Conservation (phyloP, 1,140 invertebrate species). For the Drosophila sp. region DNA sequence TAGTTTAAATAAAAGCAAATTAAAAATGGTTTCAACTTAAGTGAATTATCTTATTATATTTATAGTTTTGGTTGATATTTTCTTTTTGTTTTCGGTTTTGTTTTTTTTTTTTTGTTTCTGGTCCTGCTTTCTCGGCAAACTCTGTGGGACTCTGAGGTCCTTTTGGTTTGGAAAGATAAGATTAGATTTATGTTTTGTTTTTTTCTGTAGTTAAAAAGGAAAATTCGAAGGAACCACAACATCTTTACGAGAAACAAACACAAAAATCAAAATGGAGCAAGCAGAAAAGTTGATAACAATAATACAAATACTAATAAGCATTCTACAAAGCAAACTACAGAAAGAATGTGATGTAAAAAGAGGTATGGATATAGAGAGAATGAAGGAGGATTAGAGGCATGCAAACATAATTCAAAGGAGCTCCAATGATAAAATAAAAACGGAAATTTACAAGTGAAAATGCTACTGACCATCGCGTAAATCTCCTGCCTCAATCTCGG, state of each 20-base stretch:
- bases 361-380: not conserved
- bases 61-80: slow-evolving; percentile 11
- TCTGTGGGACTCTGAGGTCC: slow-evolving; percentile 55
- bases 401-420: slow-evolving; percentile 35
- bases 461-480: slow-evolving; percentile 91
- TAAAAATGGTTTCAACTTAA: slow-evolving; percentile 8
- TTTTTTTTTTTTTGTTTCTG: slow-evolving; percentile 43
- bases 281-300: slow-evolving; percentile 35
- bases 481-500: slow-evolving; percentile 97
- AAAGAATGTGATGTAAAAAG: slow-evolving; percentile 16
- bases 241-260: slow-evolving; percentile 66
- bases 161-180: slow-evolving; percentile 40
- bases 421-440: slow-evolving; percentile 39
- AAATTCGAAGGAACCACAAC: slow-evolving; percentile 73
- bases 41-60: slow-evolving; percentile 29
- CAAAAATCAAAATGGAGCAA: slow-evolving; percentile 56
- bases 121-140: slow-evolving; percentile 83
- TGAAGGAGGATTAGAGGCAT: slow-evolving; percentile 4
- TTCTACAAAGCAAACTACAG: slow-evolving; percentile 5
- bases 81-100: slow-evolving; percentile 15
- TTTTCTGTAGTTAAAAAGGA: slow-evolving; percentile 62
- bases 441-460: slow-evolving; percentile 1
- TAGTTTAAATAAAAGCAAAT: slow-evolving; percentile 10
- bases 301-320: not conserved
- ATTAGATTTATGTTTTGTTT: slow-evolving; percentile 60